Conservation (phyloP, 2,113 vertebrate genomes). For the Aldabrachelys gigantea region DNA sequence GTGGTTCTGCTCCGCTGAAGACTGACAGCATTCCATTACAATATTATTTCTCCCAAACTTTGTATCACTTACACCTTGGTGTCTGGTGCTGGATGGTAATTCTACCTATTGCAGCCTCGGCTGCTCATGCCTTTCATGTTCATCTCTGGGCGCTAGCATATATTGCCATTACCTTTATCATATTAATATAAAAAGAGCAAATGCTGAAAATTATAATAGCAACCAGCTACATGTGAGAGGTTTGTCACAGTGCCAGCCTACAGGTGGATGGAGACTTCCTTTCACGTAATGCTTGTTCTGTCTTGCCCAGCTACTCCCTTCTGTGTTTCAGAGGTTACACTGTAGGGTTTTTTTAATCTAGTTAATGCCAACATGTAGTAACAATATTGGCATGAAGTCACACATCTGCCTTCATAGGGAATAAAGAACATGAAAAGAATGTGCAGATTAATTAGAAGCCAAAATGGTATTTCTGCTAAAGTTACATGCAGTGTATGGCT, state of each 20-base stretch:
- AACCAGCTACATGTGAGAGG: constrained; percentile 67
- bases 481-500: not conserved
- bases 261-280: constrained; percentile 79
- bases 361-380: constrained; percentile 18
- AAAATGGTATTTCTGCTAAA: not conserved
- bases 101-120: not conserved
- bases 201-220: constrained; percentile 41
- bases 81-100: not conserved
- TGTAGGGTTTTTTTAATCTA: constrained; percentile 19
- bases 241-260: constrained; percentile 77
- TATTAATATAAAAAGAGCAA: not conserved
- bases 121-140: not conserved
- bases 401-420: not conserved
- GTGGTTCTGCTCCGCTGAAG: not conserved
- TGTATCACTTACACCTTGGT: not conserved
- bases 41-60: not conserved
- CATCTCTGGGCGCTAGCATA: not conserved
- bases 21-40: not conserved
- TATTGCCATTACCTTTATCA: not conserved
- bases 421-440: not conserved
- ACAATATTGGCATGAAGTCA: not conserved
- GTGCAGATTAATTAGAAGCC: not conserved
- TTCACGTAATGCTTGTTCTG: constrained; percentile 68
- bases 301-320: constrained; percentile 74
- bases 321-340: constrained; percentile 51